These are phyloP conservation scores for Galerucella pusilla DNA, from an alignment of 2,888 invertebrate genomes.

Conservation along the genomic window DNA sequence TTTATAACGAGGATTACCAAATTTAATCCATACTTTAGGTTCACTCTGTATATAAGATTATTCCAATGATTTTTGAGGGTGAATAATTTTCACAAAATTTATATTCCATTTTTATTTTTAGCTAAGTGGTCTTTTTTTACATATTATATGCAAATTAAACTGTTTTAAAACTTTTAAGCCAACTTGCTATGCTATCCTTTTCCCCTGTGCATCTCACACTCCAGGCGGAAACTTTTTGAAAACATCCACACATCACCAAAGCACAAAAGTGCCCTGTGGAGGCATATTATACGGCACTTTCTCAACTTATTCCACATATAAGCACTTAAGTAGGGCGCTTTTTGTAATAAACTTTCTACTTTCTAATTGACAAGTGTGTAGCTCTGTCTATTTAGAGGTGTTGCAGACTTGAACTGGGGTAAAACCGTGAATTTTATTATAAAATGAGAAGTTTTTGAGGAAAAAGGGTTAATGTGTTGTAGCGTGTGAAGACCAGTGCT, in stretches of 20 bases:
- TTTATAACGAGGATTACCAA: too few relatives aligned
- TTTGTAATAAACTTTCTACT: constrained; percentile 45
- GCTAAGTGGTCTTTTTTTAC: not conserved
- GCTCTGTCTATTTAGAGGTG: not conserved
- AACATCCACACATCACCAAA: constrained; percentile 17
- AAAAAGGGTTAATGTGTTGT: too few relatives aligned
- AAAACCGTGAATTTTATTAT: not conserved
- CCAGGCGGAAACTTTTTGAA: constrained; percentile 7
- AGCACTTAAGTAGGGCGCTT: constrained; percentile 40
- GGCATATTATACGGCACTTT: constrained; percentile 49
- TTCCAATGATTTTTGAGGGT: too few relatives aligned
- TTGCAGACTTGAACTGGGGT: not conserved
- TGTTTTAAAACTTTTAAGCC: constrained; percentile 11
- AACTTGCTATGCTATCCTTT: not conserved
- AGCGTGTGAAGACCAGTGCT: too few relatives aligned
- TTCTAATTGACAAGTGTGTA: constrained; percentile 48
- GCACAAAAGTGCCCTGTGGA: constrained; percentile 44
- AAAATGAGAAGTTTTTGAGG: not conserved
- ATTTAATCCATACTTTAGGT: too few relatives aligned
- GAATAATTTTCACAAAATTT: not conserved
- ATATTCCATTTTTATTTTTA: not conserved
- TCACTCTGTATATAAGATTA: too few relatives aligned
- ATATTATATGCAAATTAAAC: constrained; percentile 4
- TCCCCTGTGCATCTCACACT: constrained; percentile 16
- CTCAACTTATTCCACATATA: constrained; percentile 36